Evolutionary conservation across 2,797 vertebrate genomes (phyloP).

Genomic region (Furcifer pardalis): DNA sequence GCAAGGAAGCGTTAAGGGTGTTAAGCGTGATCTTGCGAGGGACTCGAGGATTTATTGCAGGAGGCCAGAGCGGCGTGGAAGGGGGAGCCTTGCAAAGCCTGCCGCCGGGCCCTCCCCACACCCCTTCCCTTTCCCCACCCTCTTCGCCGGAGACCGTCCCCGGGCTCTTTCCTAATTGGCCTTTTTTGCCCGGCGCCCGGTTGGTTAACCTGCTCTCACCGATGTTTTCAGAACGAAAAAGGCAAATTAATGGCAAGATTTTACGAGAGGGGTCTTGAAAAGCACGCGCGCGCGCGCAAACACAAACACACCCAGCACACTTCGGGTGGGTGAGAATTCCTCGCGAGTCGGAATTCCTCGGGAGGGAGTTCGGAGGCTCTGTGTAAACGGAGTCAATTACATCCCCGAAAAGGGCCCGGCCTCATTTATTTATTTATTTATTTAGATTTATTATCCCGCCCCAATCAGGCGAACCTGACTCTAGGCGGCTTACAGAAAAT

Average conservation of each 20-base stretch:
- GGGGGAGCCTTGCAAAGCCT: slow-evolving; percentile 59
- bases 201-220: slow-evolving; percentile 70
- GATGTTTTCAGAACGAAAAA: slow-evolving; percentile 63
- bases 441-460: too few relatives aligned
- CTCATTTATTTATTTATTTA: too few relatives aligned
- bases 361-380: slow-evolving; percentile 47
- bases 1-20: slow-evolving; percentile 63
- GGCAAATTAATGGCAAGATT: slow-evolving; percentile 69
- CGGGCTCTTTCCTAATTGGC: slow-evolving; percentile 54
- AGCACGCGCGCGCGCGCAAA: too few relatives aligned
- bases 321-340: slow-evolving; percentile 63
- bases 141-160: slow-evolving; percentile 39
- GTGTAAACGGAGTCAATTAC: slow-evolving; percentile 54
- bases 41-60: slow-evolving; percentile 67
- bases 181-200: slow-evolving; percentile 62
- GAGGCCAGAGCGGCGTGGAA: slow-evolving; percentile 64
- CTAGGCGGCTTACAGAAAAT: too few relatives aligned
- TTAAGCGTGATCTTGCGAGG: slow-evolving; percentile 66
- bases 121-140: slow-evolving; percentile 51
- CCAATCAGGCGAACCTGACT: too few relatives aligned
- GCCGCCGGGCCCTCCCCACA: slow-evolving; percentile 40
- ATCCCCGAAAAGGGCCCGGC: slow-evolving; percentile 58
- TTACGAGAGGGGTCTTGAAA: slow-evolving; percentile 64
- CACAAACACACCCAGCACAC: neutral
- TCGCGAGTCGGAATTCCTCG: too few relatives aligned